phyloP scores from a whole-genome alignment of 2,888 invertebrate genomes.

The Athalia cordata region DNA sequence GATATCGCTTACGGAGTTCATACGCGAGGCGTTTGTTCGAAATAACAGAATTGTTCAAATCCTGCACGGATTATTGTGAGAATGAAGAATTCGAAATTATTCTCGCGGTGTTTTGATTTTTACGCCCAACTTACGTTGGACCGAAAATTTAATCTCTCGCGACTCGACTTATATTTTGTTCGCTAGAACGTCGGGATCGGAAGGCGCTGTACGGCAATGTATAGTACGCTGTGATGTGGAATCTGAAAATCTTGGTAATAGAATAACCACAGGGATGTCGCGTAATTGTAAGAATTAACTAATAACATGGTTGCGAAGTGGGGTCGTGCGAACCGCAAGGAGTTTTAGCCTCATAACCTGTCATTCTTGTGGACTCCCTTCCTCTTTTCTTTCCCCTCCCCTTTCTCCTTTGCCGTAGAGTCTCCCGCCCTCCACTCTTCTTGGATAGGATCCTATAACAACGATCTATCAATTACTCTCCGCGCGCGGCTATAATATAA shows the following conservation, averaged over 20 bases:
- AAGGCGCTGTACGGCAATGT: background rate
- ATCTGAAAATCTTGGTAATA: slow-evolving; percentile 61
- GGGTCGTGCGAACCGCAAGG: slow-evolving; percentile 70
- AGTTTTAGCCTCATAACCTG: slow-evolving; percentile 67
- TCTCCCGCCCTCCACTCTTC: too few species aligned
- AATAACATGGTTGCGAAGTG: slow-evolving; percentile 70
- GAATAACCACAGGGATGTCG: slow-evolving; percentile 72
- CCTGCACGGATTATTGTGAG: too few species aligned
- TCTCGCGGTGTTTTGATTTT: background rate
- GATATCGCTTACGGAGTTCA: background rate
- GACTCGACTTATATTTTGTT: too few species aligned
- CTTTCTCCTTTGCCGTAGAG: slow-evolving; percentile 1
- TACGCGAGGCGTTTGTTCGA: slow-evolving; percentile 21
- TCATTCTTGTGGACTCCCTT: slow-evolving; percentile 66
- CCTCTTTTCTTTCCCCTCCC: slow-evolving; percentile 56
- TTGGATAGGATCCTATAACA: slow-evolving; percentile 26
- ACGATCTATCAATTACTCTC: slow-evolving; percentile 69
- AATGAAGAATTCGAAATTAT: background rate
- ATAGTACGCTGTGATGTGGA: background rate
- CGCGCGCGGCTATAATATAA: slow-evolving; percentile 51
- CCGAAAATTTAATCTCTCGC: background rate
- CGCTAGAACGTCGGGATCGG: background rate
- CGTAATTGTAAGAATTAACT: slow-evolving; percentile 73
- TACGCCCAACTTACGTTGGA: background rate
- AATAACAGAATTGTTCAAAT: too few species aligned